Evolutionary conservation across 1,140 invertebrate species (phyloP).

Genomic region (Patella vulgata): DNA sequence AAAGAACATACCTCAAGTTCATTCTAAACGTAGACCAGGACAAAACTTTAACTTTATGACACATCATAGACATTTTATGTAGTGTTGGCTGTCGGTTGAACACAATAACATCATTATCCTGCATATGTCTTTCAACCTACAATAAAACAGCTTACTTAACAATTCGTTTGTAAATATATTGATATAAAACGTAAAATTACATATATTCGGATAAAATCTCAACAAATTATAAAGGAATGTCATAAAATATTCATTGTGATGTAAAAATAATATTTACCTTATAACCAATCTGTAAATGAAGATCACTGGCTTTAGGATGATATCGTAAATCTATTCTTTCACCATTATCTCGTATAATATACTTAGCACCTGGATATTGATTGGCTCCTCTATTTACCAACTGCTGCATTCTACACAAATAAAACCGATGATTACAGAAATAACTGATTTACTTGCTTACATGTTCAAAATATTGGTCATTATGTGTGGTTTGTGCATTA

Average conservation of each 20-base stretch:
- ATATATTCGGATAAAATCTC: no score
- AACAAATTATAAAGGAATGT: no score
- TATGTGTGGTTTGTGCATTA: neutral
- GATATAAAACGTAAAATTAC: no score
- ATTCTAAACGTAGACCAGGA: constrained; percentile 99
- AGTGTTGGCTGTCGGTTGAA: constrained; percentile 99
- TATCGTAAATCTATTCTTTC: constrained; percentile 98
- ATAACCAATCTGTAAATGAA: constrained; percentile 98
- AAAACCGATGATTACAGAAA: constrained; percentile 5
- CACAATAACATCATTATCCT: constrained; percentile 98
- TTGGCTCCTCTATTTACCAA: constrained; percentile 95
- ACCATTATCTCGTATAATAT: constrained; percentile 98
- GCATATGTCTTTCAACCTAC: constrained; percentile 93
- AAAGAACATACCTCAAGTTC: constrained; percentile 76
- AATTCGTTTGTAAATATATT: no score
- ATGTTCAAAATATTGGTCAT: neutral
- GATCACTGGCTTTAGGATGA: constrained; percentile 97
- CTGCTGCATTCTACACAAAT: constrained; percentile 86
- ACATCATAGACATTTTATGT: constrained; percentile 99
- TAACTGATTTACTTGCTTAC: neutral
- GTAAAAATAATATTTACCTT: constrained; percentile 75
- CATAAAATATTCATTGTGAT: no score
- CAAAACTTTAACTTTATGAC: constrained; percentile 94
- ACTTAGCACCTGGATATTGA: constrained; percentile 99
- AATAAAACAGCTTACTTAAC: constrained; percentile 1